Conservation (phyloP, 2,888 invertebrate genomes). For the Mesorhabditis sp. region DNA sequence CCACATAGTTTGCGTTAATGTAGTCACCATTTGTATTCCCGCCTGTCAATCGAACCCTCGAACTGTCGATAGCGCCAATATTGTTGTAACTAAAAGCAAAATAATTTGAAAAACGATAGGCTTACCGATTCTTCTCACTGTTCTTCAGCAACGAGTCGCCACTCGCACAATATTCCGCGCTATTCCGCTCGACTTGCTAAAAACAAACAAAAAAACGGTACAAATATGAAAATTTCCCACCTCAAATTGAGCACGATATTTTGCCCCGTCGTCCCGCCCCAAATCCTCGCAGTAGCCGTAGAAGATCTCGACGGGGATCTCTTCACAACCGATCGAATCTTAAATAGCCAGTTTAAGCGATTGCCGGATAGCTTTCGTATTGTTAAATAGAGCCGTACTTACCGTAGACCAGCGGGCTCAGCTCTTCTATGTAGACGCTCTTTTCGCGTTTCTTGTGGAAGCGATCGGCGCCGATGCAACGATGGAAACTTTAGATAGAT, state of each 20-base stretch:
- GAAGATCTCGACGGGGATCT: slow-evolving; percentile 49
- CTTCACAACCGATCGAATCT: slow-evolving; percentile 39
- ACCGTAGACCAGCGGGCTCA: slow-evolving; percentile 51
- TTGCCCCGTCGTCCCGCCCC: slow-evolving; percentile 36
- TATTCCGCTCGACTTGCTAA: slow-evolving; percentile 17
- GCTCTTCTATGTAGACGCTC: slow-evolving; percentile 42
- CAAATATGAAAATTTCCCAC: slow-evolving; percentile 13
- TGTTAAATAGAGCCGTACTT: slow-evolving; percentile 18
- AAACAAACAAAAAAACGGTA: slow-evolving; percentile 6
- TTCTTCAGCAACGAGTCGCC: slow-evolving; percentile 26
- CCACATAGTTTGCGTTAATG: slow-evolving; percentile 42
- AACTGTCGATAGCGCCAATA: slow-evolving; percentile 49
- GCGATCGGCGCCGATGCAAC: slow-evolving; percentile 20
- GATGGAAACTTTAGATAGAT: neutral
- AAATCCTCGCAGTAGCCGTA: slow-evolving; percentile 52
- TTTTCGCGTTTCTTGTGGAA: slow-evolving; percentile 42
- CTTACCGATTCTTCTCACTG: slow-evolving; percentile 16
- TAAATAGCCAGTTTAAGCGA: neutral
- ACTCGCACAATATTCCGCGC: slow-evolving; percentile 14
- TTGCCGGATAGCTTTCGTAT: neutral
- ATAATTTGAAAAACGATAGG: neutral
- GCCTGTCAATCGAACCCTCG: slow-evolving; percentile 42
- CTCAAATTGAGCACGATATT: slow-evolving; percentile 49
- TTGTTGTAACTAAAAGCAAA: slow-evolving; percentile 37
- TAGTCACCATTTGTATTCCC: slow-evolving; percentile 31